Conservation (phyloP, 2,888 invertebrate genomes). For the Monopis laevigella region DNA sequence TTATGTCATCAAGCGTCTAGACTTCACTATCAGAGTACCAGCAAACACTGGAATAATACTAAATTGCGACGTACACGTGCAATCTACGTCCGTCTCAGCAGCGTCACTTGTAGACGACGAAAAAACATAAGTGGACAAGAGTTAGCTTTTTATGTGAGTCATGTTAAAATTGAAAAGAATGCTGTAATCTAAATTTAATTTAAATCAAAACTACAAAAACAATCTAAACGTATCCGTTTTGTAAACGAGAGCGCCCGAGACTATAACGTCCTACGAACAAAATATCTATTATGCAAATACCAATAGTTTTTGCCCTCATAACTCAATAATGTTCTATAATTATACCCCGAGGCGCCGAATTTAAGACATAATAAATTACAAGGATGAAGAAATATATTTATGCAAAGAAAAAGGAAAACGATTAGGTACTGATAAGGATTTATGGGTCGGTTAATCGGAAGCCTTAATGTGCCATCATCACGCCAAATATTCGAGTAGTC, state of each 20-base stretch:
- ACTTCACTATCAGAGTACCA: conserved; percentile 1
- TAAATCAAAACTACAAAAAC: conserved; percentile 1
- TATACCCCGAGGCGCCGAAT: conserved; percentile 8
- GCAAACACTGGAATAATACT: neutral
- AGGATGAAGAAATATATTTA: conserved; percentile 30
- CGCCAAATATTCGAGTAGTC: conserved; percentile 24
- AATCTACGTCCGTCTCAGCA: neutral
- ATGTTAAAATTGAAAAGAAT: neutral
- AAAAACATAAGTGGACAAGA: neutral
- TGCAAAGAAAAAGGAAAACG: conserved; percentile 3
- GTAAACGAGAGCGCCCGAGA: neutral
- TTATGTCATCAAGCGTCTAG: conserved; percentile 31
- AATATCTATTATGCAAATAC: conserved; percentile 20
- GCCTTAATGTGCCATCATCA: conserved; percentile 22
- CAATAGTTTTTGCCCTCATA: conserved; percentile 26
- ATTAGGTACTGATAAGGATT: conserved; percentile 11
- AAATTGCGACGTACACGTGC: conserved; percentile 1
- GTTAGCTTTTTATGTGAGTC: neutral
- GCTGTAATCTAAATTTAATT: neutral
- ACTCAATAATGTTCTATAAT: conserved; percentile 23
- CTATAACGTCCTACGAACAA: conserved; percentile 1
- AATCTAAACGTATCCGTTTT: neutral
- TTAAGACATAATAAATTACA: conserved; percentile 27
- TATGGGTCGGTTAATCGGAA: conserved; percentile 8
- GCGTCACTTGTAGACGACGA: neutral